A percentile compares a stretch with the other conserved stretches of the same genome.
Evolutionary conservation across 2,113 vertebrate species (phyloP).

Genomic region (Aspidoscelis tigris): DNA sequence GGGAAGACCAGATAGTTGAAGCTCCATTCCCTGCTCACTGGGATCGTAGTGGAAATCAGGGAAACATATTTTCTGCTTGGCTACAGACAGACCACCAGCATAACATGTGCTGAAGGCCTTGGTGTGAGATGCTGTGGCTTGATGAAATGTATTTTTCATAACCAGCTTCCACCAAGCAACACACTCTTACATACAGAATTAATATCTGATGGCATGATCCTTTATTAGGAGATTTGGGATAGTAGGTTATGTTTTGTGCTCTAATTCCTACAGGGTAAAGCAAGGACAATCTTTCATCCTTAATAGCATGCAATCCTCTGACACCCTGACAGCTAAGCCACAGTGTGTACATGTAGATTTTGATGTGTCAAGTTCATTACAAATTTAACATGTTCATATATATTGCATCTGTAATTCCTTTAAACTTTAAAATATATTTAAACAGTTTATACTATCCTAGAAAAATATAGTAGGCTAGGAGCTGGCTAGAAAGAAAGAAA

Average conservation of each 20-base stretch:
- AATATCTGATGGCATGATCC: background rate
- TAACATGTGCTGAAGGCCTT: background rate
- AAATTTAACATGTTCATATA: slow-evolving; percentile 47
- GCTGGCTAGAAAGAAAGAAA: slow-evolving; percentile 17
- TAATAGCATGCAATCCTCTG: slow-evolving; percentile 51
- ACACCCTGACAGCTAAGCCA: slow-evolving; percentile 46
- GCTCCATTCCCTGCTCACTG: background rate
- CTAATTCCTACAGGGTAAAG: slow-evolving; percentile 58
- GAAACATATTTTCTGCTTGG: background rate
- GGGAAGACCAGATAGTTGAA: background rate
- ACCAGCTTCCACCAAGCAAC: background rate
- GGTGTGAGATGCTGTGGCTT: background rate
- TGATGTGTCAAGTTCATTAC: slow-evolving; percentile 53
- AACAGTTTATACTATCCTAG: slow-evolving; percentile 41
- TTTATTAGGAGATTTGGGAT: slow-evolving; percentile 30
- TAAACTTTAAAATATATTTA: slow-evolving; percentile 59
- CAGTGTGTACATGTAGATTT: slow-evolving; percentile 31
- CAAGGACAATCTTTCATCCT: slow-evolving; percentile 61
- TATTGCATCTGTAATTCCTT: slow-evolving; percentile 52
- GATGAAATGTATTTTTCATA: slow-evolving; percentile 29
- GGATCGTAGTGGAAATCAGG: background rate
- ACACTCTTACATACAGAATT: background rate
- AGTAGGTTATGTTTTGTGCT: slow-evolving; percentile 43
- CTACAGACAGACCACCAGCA: too few relatives aligned
- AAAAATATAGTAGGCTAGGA: slow-evolving; percentile 41